Evolutionary conservation across 1,140 invertebrate species (phyloP), one percentile per base, ranked within the genome.

Genomic region (Apis florea): DNA sequence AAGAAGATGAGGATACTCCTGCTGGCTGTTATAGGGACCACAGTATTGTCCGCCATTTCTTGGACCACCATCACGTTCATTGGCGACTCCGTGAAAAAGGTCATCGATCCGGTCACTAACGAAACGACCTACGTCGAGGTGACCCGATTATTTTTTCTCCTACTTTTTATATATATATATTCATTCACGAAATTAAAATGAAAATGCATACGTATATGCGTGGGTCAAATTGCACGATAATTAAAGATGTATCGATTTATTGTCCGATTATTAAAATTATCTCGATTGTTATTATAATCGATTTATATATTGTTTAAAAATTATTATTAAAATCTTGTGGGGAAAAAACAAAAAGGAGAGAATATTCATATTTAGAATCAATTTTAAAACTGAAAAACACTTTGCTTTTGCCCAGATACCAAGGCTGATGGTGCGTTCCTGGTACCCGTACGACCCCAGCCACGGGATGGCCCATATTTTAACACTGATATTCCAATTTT

Each of bases 1-100:
- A 95, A 95, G n/a, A 97, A 97, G 91, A 97, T 97, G 95, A 94
- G 97, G 26, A 95, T 95, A 79, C 92, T 97, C 0, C 92, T 97
- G 6, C 95, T 96, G 82, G 94, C 95, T 70, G 95, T 97, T n/a
- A 93, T 95, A 58, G 91, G 92, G 0, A 94, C 95, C 24, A 96
- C 96, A 0, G 79, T 96, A 1, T 77, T 95, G 4, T 94, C 95
- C 49, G 94, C 95, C 40, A 82, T 95, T 10, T 92, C 94, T 12
- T 97, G 97, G 97, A 96, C 96, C 3, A 95, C 94, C 0, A 95
- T 97, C 24, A 97, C 97, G 0, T 97, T 97, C 93, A 94, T 97
- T 70, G 97, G 96, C 0, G 96, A 97, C 17, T 96, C 96, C 21
- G 94, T 95, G 0, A 96, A 96, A 81, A 92, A 94, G n/a, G 92